Conservation (phyloP, 2,113 vertebrate species). For the Urocitellus parryii region DNA sequence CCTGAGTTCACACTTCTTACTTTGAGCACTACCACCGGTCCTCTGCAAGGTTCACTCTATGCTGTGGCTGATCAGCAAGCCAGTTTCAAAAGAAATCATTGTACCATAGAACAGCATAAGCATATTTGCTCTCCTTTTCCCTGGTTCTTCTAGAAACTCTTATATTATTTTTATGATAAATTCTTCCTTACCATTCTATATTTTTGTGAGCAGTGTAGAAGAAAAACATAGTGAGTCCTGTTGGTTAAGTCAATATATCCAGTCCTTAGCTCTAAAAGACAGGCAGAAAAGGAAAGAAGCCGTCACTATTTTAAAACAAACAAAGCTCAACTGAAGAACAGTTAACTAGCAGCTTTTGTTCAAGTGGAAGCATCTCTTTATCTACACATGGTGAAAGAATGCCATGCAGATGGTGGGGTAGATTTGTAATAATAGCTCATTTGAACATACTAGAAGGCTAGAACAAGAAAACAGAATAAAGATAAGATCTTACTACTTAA, state of each 20-base stretch:
- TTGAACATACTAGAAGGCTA: not conserved
- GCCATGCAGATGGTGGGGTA: not conserved
- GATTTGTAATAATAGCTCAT: not conserved
- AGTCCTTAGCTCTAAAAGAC: slow-evolving; percentile 27
- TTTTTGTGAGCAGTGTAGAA: slow-evolving; percentile 46
- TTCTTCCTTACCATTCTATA: slow-evolving; percentile 23
- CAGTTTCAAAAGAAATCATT: slow-evolving; percentile 7
- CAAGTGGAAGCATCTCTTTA: not conserved
- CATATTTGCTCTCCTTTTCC: slow-evolving; percentile 36
- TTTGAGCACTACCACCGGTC: not conserved
- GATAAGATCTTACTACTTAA: not conserved
- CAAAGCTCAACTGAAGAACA: not conserved
- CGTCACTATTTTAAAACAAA: not conserved
- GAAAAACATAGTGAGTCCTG: not conserved
- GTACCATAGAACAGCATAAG: not conserved
- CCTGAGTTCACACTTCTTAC: not conserved
- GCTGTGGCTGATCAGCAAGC: not conserved
- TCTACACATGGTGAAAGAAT: not conserved
- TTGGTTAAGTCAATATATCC: slow-evolving; percentile 54
- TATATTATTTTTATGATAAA: not conserved
- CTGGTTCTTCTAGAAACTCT: slow-evolving; percentile 2
- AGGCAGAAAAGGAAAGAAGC: not conserved
- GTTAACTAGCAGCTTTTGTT: not conserved
- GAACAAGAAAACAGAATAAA: not conserved
- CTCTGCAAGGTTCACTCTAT: not conserved